Percentiles rank a stretch among this genome's conserved stretches.
These are phyloP conservation scores for Thaumetopoea pityocampa DNA, from an alignment of 1,140 invertebrate genomes.

Conservation along the genomic window DNA sequence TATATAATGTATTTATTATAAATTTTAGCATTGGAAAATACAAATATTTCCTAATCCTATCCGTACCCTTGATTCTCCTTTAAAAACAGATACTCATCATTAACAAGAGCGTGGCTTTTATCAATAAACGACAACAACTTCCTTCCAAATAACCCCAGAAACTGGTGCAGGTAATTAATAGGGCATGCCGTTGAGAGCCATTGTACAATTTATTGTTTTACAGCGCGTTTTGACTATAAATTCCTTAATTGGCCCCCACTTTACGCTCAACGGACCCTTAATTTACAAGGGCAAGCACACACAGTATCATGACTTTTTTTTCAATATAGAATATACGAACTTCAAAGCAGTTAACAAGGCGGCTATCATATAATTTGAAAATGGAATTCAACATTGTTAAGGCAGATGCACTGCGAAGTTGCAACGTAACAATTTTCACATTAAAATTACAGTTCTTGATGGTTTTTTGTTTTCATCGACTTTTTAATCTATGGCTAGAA, in stretches of 20 bases:
- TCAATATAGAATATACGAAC: not conserved
- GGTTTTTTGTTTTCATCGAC: constrained; percentile 33
- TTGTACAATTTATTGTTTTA: constrained; percentile 72
- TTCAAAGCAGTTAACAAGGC: constrained; percentile 38
- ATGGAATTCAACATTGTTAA: constrained; percentile 24
- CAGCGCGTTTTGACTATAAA: constrained; percentile 62
- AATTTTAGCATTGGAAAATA: not conserved
- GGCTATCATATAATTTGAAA: constrained; percentile 53
- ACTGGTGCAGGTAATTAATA: constrained; percentile 56
- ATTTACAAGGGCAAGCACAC: constrained; percentile 58
- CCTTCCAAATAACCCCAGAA: constrained; percentile 23
- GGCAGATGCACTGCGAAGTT: constrained; percentile 27
- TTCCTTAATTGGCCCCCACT: constrained; percentile 64
- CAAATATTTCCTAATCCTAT: not conserved
- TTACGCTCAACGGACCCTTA: constrained; percentile 54
- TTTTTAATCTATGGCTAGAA: constrained; percentile 3
- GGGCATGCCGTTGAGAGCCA: constrained; percentile 44
- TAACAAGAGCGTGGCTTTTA: constrained; percentile 6
- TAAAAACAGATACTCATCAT: constrained; percentile 4
- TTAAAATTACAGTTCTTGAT: constrained; percentile 43
- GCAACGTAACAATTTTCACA: constrained; percentile 56
- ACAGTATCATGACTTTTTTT: constrained; percentile 44
- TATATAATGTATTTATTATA: no score
- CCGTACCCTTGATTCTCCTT: not conserved
- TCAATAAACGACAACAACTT: constrained; percentile 15